These are phyloP conservation scores for Scyliorhinus canicula DNA, from an alignment of 2,797 vertebrate species.

Conservation along the genomic window DNA sequence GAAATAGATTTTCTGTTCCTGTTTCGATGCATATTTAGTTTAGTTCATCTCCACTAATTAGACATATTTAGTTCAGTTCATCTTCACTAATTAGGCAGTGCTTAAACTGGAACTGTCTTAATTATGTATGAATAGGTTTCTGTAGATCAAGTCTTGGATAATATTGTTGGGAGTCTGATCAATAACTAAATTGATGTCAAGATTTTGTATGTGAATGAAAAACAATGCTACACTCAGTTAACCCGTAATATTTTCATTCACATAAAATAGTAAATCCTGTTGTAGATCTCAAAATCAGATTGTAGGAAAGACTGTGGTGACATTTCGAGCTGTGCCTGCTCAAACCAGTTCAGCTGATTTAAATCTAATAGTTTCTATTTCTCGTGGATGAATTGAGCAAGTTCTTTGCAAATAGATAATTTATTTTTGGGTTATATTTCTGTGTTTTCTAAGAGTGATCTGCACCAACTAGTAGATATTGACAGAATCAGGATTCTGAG, in stretches of 20 bases:
- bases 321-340: neutral
- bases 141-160: neutral
- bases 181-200: neutral
- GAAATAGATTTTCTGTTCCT: neutral
- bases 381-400: neutral
- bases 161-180: neutral
- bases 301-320: neutral
- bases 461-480: neutral
- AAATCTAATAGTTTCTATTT: neutral
- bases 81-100: neutral
- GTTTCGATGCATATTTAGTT: neutral
- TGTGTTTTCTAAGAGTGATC: neutral
- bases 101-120: neutral
- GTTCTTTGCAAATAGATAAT: neutral
- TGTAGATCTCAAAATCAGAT: neutral
- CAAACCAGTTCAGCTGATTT: neutral
- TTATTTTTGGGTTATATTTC: neutral
- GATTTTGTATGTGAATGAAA: neutral
- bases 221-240: too few relatives aligned
- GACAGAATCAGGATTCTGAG: neutral
- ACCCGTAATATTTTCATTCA: too few relatives aligned
- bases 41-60: neutral
- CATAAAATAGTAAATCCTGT: neutral
- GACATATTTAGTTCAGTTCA: neutral
- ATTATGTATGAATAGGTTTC: neutral